Evolutionary conservation across 2,113 vertebrate species (phyloP).

Genomic region (Cygnus atratus): DNA sequence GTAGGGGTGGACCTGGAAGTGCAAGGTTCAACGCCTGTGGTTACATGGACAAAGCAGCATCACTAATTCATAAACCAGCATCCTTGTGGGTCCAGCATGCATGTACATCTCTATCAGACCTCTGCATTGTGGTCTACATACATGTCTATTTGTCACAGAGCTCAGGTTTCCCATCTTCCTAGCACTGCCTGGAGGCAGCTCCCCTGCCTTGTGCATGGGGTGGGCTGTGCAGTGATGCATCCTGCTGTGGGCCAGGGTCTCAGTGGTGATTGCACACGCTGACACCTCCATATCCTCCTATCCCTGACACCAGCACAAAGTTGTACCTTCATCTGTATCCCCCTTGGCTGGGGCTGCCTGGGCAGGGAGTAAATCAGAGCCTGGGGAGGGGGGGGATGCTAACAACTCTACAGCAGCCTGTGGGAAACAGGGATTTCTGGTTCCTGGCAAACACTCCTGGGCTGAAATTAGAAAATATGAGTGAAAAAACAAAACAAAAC

Average conservation of each 20-base stretch:
- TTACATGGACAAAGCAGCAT: not conserved
- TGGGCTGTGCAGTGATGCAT: not conserved
- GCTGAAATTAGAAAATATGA: not conserved
- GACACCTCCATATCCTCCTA: not conserved
- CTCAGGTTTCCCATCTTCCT: not conserved
- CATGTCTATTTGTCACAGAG: not conserved
- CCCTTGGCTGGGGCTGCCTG: not conserved
- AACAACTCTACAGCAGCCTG: not conserved
- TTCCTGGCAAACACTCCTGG: not conserved
- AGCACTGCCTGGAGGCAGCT: not conserved
- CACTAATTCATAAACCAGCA: not conserved
- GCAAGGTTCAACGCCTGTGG: not conserved
- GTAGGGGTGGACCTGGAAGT: not conserved
- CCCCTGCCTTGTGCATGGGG: not conserved
- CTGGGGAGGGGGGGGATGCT: not conserved
- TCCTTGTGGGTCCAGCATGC: not conserved
- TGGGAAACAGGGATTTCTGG: not conserved
- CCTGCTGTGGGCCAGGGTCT: not conserved
- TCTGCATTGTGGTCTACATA: not conserved
- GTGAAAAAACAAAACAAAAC: not conserved
- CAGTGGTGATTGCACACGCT: not conserved
- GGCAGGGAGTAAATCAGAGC: not conserved
- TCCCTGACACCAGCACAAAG: not conserved
- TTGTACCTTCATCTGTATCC: rapidly evolving
- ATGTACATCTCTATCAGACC: not conserved